A percentile compares a stretch with the other conserved stretches of the same genome.
Conservation (phyloP, 2,888 invertebrate genomes). For the Ischnus inquisitorius region DNA sequence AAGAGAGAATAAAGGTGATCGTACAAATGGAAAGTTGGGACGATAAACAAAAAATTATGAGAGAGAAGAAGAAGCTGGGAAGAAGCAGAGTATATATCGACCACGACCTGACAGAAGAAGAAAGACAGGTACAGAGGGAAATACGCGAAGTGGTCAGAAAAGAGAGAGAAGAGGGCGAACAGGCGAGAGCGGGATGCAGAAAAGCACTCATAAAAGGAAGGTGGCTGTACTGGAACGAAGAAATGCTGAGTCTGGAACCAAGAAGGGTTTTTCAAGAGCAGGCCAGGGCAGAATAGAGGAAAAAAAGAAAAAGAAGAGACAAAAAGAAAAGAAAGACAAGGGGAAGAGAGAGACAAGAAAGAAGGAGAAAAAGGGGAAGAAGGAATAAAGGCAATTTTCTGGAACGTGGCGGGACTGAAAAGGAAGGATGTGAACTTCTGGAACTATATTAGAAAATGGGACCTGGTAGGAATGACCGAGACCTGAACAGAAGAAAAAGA, state of each 20-base stretch:
- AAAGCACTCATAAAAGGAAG: slow-evolving; percentile 1
- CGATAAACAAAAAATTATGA: not conserved
- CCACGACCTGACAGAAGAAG: slow-evolving; percentile 20
- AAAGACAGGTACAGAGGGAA: not conserved
- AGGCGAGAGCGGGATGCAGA: slow-evolving; percentile 7
- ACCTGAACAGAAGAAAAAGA: slow-evolving; percentile 17
- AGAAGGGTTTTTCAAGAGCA: not conserved
- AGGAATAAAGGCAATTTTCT: slow-evolving; percentile 1
- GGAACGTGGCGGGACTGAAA: slow-evolving; percentile 16
- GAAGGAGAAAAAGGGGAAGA: not conserved
- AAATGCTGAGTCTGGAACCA: not conserved
- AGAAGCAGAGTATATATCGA: not conserved
- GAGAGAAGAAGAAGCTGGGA: slow-evolving; percentile 11
- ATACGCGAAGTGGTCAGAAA: slow-evolving; percentile 4
- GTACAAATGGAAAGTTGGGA: slow-evolving; percentile 18
- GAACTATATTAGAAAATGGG: slow-evolving; percentile 13
- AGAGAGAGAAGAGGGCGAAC: not conserved
- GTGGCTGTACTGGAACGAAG: slow-evolving; percentile 1
- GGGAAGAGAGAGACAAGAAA: not conserved
- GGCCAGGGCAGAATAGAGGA: slow-evolving; percentile 1
- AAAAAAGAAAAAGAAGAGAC: not conserved
- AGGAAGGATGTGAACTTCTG: slow-evolving; percentile 5
- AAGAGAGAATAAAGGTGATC: not conserved
- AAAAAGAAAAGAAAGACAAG: not conserved
- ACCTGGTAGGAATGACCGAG: slow-evolving; percentile 7